Evolutionary conservation across 2,797 vertebrate species (phyloP).

Genomic region (Buphagus erythrorhynchus): DNA sequence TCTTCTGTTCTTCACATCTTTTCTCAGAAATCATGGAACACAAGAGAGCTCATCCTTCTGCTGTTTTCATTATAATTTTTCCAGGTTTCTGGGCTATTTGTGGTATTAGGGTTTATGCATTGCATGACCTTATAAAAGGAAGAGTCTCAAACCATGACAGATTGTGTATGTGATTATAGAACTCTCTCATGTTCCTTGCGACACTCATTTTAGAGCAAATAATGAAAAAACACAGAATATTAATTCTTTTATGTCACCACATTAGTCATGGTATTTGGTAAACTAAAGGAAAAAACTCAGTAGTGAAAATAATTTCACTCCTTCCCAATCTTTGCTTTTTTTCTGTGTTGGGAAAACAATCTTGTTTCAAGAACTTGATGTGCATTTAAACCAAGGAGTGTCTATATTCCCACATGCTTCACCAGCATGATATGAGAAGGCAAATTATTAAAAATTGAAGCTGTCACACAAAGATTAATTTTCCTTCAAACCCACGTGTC

Average conservation of each 20-base stretch:
- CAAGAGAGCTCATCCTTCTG: not conserved
- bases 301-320: not conserved
- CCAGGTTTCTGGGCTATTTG: not conserved
- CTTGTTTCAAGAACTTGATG: not conserved
- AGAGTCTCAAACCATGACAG: not conserved
- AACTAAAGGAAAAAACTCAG: not conserved
- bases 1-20: not conserved
- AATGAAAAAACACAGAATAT: not conserved
- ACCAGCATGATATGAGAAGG: not conserved
- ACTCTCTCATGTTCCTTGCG: not conserved
- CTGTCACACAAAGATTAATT: not conserved
- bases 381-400: not conserved
- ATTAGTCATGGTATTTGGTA: not conserved
- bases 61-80: not conserved
- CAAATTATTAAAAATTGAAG: slow-evolving; percentile 30
- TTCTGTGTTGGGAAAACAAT: not conserved
- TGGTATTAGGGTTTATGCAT: not conserved
- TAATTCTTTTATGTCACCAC: not conserved
- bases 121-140: not conserved
- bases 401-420: not conserved
- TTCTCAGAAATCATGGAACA: not conserved
- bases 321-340: not conserved
- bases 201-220: not conserved
- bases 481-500: not conserved
- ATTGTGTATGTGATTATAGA: not conserved